phyloP scores from a whole-genome alignment of 2,888 invertebrate genomes.

The Taphrorychus bicolor region DNA sequence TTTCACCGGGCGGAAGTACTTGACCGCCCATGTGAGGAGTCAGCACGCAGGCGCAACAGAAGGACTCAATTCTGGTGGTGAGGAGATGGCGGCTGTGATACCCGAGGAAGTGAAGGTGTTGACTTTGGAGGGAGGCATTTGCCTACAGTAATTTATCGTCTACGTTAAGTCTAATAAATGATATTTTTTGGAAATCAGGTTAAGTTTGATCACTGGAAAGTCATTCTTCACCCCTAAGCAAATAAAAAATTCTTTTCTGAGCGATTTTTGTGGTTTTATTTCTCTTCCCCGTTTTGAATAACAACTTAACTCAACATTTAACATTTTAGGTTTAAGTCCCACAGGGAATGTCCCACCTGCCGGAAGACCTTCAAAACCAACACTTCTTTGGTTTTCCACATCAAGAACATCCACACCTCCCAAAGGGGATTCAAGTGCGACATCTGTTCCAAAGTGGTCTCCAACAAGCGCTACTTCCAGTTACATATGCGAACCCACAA shows the following conservation, averaged over 20 bases:
- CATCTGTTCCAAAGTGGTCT: conserved; percentile 65
- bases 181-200: background rate
- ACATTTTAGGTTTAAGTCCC: background rate
- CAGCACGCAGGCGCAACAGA: conserved; percentile 8
- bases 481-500: conserved; percentile 58
- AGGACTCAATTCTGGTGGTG: background rate
- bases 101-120: background rate
- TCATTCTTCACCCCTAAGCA: too few relatives aligned
- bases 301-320: background rate
- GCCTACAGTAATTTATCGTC: too few relatives aligned
- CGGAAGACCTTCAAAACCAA: conserved; percentile 43
- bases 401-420: conserved; percentile 29
- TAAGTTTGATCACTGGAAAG: too few relatives aligned
- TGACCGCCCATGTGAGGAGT: conserved; percentile 56
- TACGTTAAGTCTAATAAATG: background rate
- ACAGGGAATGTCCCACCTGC: conserved; percentile 27
- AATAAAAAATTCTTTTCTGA: too few relatives aligned
- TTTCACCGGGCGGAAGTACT: conserved; percentile 48
- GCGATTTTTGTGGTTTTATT: background rate
- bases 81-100: too few relatives aligned
- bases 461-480: conserved; percentile 45
- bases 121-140: background rate
- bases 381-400: conserved; percentile 48
- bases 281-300: background rate
- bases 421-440: conserved; percentile 57